Evolutionary conservation across 1,140 invertebrate genomes (phyloP).

Genomic region (Brachionus koreanus): DNA sequence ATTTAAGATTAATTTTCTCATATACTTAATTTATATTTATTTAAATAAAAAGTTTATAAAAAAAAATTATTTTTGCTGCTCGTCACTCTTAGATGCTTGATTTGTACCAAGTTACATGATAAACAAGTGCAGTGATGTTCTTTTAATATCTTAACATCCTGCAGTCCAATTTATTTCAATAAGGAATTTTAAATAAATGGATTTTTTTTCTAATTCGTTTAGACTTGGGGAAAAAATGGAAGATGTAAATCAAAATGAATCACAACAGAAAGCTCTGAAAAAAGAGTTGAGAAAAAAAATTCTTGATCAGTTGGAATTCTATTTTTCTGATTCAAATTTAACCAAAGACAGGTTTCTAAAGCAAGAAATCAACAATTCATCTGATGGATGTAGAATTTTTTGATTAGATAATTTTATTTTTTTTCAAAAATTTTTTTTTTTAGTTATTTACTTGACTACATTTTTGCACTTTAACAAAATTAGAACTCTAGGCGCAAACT

Average conservation of each 20-base stretch:
- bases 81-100: not conserved
- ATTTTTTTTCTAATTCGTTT: too few species aligned
- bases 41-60: constrained; percentile 11
- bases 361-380: constrained; percentile 64
- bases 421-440: not conserved
- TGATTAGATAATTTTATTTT: not conserved
- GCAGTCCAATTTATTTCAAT: not conserved
- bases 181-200: not conserved
- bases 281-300: constrained; percentile 38
- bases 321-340: constrained; percentile 82
- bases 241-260: not conserved
- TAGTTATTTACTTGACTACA: constrained; percentile 5
- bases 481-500: not conserved
- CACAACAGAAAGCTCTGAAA: not conserved
- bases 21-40: constrained; percentile 5
- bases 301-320: constrained; percentile 78
- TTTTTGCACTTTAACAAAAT: constrained; percentile 40
- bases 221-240: too few species aligned
- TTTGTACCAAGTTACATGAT: constrained; percentile 16
- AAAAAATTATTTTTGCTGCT: not conserved
- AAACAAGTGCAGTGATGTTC: not conserved
- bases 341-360: constrained; percentile 75
- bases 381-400: constrained; percentile 66
- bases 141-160: not conserved
- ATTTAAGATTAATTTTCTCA: not conserved